Conservation (phyloP, 2,888 invertebrate species). For the Myopa tessellatipennis region DNA sequence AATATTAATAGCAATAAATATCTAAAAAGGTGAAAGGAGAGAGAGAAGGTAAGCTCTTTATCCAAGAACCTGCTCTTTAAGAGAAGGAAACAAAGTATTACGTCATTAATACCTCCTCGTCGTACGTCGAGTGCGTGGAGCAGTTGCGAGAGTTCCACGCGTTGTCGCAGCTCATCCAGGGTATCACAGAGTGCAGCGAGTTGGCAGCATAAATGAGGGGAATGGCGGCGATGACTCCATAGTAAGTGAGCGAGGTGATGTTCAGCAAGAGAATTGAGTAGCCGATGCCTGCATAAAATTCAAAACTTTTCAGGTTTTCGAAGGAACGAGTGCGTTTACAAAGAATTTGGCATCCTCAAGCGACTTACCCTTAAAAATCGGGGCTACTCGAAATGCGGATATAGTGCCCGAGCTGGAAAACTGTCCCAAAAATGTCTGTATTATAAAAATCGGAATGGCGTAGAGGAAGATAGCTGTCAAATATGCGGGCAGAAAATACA, state of each 20-base stretch:
- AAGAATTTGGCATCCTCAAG: conserved; percentile 40
- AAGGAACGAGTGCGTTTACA: not conserved
- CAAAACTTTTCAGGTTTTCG: not conserved
- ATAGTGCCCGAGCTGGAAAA: conserved; percentile 85
- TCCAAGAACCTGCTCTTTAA: no score
- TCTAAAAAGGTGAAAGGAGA: not conserved
- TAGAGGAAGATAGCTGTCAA: conserved; percentile 58
- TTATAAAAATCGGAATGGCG: conserved; percentile 82
- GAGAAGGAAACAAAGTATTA: not conserved
- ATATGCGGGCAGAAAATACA: conserved; percentile 58
- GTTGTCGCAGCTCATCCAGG: conserved; percentile 84
- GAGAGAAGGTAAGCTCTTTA: not conserved
- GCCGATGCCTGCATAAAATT: conserved; percentile 57
- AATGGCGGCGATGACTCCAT: conserved; percentile 86
- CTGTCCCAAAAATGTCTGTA: conserved; percentile 89
- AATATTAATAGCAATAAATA: not conserved
- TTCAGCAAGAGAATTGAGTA: conserved; percentile 85
- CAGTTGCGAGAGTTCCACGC: conserved; percentile 78
- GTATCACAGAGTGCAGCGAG: conserved; percentile 75
- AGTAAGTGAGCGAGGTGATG: conserved; percentile 83
- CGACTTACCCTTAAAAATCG: conserved; percentile 84
- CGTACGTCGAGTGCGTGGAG: conserved; percentile 57
- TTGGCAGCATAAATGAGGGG: conserved; percentile 83
- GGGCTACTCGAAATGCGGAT: conserved; percentile 83
- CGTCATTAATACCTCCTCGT: conserved; percentile 52